Evolutionary conservation across 2,113 vertebrate species (phyloP), one percentile per base, ranked within the genome.

Genomic region (Gnathonemus echidnorhynchus): DNA sequence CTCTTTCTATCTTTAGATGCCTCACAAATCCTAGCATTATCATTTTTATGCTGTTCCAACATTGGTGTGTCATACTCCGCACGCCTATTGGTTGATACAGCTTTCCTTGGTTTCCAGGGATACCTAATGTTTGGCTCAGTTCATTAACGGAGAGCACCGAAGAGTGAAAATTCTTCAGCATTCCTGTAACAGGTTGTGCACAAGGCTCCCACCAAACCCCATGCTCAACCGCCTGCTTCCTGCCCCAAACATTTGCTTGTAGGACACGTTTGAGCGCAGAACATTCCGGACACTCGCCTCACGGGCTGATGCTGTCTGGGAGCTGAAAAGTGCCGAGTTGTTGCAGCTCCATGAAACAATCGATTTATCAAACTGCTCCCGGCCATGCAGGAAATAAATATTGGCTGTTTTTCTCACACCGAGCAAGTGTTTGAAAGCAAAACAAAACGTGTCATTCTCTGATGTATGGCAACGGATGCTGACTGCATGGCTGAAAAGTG

Each of bases 151-250:
- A 88, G 89, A 89, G 90, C 88, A 52, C 56, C 58, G 45, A 89
- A 56, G 85, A 84, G 90, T 90, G 89, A 90, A 90, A 88, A 90
- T 90, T 92, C 86, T 85, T 90, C 49, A 85, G 89, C 87, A 52
- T 89, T 13, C 39, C n/a, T 24, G 49, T 92, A 89, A 91, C 90
- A 90, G 86, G 21, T 90, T 31, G 10, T 21, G 49, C 90, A 89
- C 77, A 90, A 87, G 90, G 42, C 50, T 83, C 50, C 87, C 90
- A 45, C 48, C 80, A 84, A 90, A 89, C 91, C 90, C 84, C 92
- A 86, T 87, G 91, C 89, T 93, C 56, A 87, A 87, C 56, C 70
- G 46, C 46, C 19, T 27, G 45, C 24, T 39, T 85, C 58, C 48
- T 35, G 83, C 66, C 88, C n/a, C 10, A 9, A 46, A 89, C 66